phyloP scores from a whole-genome alignment of 2,888 invertebrate species.

The Rugalucina vietnamica region DNA sequence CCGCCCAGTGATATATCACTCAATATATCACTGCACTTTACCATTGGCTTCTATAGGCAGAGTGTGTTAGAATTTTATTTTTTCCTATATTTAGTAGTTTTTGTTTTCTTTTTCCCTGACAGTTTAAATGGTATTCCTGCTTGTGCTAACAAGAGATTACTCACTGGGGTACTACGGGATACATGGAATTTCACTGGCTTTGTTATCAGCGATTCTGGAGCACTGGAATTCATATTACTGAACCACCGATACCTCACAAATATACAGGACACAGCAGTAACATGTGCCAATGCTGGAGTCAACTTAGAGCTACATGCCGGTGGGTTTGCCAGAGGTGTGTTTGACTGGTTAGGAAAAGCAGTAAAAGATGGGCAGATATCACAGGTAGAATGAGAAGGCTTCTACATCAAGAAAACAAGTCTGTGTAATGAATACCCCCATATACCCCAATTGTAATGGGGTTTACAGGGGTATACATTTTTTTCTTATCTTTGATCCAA shows the following conservation, averaged over 20 bases:
- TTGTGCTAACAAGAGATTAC: conserved; percentile 73
- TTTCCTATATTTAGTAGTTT: too few relatives aligned
- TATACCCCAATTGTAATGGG: too few relatives aligned
- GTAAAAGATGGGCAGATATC: conserved; percentile 44
- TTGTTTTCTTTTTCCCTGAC: too few relatives aligned
- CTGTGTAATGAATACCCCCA: too few relatives aligned
- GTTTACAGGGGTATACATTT: too few relatives aligned
- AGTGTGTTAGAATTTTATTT: too few relatives aligned
- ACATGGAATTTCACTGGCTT: conserved; percentile 78
- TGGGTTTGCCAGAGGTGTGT: conserved; percentile 53
- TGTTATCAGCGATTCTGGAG: conserved; percentile 77
- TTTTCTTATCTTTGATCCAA: too few relatives aligned
- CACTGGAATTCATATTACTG: conserved; percentile 68
- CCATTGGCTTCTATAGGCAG: too few relatives aligned
- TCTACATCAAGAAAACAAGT: too few relatives aligned
- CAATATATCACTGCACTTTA: too few relatives aligned
- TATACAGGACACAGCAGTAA: conserved; percentile 62
- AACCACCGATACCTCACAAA: conserved; percentile 64
- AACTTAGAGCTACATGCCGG: conserved; percentile 72
- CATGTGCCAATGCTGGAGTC: conserved; percentile 69
- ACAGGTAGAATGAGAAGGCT: too few relatives aligned
- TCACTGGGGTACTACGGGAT: conserved; percentile 73
- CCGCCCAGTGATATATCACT: too few relatives aligned
- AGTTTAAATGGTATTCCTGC: conserved; percentile 79
- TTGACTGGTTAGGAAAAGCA: conserved; percentile 56